These are phyloP conservation scores for Amblyjoppa proteus DNA, from an alignment of 2,888 invertebrate species.

Conservation along the genomic window DNA sequence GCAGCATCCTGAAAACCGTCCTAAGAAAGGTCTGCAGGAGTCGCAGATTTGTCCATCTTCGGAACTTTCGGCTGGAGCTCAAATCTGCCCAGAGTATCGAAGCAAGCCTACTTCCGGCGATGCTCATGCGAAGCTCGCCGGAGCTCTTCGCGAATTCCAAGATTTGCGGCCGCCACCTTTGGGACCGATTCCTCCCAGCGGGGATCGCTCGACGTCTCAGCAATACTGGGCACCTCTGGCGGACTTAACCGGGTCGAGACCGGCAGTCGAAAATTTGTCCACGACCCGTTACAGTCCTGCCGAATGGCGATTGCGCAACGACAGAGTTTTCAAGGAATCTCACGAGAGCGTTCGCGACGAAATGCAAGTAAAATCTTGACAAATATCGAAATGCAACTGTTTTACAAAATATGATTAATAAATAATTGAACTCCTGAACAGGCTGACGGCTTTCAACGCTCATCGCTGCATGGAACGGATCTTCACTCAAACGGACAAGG, in stretches of 20 bases:
- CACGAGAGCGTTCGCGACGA: conserved; percentile 60
- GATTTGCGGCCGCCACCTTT: conserved; percentile 48
- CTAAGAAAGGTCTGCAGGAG: background rate
- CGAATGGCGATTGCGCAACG: conserved; percentile 87
- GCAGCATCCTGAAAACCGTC: background rate
- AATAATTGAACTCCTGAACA: conserved; percentile 30
- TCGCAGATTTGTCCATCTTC: background rate
- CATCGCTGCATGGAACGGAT: conserved; percentile 89
- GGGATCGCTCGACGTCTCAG: conserved; percentile 51
- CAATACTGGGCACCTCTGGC: conserved; percentile 89
- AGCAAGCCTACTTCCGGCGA: conserved; percentile 1
- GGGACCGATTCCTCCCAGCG: conserved; percentile 49
- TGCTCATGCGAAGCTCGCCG: background rate
- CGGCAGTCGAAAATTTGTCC: conserved; percentile 90
- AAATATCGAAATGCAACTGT: background rate
- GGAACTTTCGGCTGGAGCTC: background rate
- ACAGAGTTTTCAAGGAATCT: conserved; percentile 57
- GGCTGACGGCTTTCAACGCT: conserved; percentile 84
- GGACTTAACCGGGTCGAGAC: conserved; percentile 90
- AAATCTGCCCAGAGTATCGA: background rate
- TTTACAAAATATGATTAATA: background rate
- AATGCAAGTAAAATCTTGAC: conserved; percentile 47
- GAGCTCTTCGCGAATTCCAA: conserved; percentile 22
- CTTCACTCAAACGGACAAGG: conserved; percentile 88
- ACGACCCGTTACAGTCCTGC: conserved; percentile 90